Evolutionary conservation across 2,113 vertebrate species (phyloP), one percentile per base, ranked within the genome.

Genomic region (Atrichornis clamosus): DNA sequence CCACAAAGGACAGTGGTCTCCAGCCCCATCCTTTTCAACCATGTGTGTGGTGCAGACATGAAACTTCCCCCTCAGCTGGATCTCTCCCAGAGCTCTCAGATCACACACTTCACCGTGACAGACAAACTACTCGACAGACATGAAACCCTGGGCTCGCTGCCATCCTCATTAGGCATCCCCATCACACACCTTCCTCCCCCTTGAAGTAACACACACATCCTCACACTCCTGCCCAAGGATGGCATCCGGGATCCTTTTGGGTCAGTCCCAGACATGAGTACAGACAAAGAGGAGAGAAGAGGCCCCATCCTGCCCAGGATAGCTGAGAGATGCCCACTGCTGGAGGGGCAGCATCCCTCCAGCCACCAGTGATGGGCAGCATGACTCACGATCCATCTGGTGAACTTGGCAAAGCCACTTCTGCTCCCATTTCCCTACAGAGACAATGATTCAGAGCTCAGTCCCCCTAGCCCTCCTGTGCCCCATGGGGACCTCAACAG

Each of bases 31-130:
- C 39, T 63, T 73, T 76, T 22, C 59, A 23, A 72, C 13, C 9
- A 15, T 0, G 0, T 14, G 4, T 14, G 0, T 44, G 35, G 10
- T 58, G 14, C 26, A 41, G 13, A 21, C 16, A 52, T 8, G 24
- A 69, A 87, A 67, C 15, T 23, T 76, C 24, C 35, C 19, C 16
- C 0, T 4, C 24, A 53, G 13, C 8, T 20, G 13, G n/a, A 26
- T 60, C 41, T 21, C 16, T 68, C 16, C 19, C 41, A 64, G 19
- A 1, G 1, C 14, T 8, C 46, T 58, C 53, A 73, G 39, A 55
- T 28, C 15, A 62, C 53, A 44, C 16, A 20, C 2, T 46, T 82
- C 47, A 47, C 47, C 24, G 11, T 1, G 5, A 15, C 21, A 67
- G 10, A 19, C 27, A n/a, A 75, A 42, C 68, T 16, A 24, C 28